Evolutionary conservation across 2,888 invertebrate species (phyloP).

Genomic region (Luperina testacea): DNA sequence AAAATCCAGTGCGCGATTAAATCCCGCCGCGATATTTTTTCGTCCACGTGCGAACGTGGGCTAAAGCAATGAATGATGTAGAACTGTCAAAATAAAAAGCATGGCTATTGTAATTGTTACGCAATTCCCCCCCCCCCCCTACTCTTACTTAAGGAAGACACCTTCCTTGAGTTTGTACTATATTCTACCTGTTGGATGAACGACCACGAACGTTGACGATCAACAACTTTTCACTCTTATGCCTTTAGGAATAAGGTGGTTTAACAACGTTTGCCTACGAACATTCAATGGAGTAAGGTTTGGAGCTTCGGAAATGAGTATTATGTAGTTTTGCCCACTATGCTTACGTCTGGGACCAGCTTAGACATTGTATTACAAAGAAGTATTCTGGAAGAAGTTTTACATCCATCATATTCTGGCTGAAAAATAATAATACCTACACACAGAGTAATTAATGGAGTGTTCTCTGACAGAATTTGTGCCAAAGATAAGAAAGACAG

Average conservation of each 20-base stretch:
- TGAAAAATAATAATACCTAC: neutral
- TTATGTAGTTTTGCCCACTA: neutral
- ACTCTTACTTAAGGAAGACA: too few species aligned
- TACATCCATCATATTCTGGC: neutral
- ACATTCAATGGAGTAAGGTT: neutral
- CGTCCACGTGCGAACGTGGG: neutral
- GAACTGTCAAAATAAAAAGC: neutral
- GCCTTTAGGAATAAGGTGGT: neutral
- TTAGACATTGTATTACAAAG: neutral
- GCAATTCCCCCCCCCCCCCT: neutral
- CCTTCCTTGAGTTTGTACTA: neutral
- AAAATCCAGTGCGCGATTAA: too few species aligned
- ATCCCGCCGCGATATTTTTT: too few species aligned
- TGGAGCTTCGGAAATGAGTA: neutral
- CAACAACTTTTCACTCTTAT: neutral
- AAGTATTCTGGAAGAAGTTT: neutral
- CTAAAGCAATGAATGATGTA: neutral
- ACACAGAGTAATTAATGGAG: neutral
- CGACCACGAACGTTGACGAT: neutral
- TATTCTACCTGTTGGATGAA: neutral
- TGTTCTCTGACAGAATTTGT: neutral
- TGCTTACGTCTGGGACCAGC: conserved; percentile 12
- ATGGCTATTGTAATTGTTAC: neutral
- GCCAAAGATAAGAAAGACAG: too few species aligned
- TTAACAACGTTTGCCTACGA: neutral